Conservation (phyloP, 1,140 invertebrate genomes). For the Cydia fagiglandana region DNA sequence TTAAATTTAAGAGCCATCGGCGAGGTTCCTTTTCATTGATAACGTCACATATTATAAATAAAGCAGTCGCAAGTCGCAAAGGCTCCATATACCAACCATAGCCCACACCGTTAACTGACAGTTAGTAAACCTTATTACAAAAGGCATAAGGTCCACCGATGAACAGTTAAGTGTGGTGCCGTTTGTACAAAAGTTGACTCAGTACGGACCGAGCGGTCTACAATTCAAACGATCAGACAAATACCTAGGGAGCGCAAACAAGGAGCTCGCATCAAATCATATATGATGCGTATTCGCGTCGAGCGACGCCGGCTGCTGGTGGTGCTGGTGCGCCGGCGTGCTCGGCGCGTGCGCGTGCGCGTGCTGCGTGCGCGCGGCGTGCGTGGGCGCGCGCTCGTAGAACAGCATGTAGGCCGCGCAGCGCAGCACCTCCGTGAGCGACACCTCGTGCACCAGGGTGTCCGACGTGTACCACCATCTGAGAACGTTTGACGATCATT, state of each 20-base stretch:
- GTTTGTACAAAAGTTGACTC: neutral
- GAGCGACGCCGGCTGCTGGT: neutral
- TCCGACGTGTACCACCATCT: constrained; percentile 86
- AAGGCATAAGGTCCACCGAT: too few relatives aligned
- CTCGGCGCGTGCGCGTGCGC: constrained; percentile 53
- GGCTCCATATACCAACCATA: too few relatives aligned
- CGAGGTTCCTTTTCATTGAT: too few relatives aligned
- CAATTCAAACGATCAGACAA: neutral
- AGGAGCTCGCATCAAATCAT: neutral
- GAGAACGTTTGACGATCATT: constrained; percentile 3
- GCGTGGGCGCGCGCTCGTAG: constrained; percentile 80
- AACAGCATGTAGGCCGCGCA: constrained; percentile 84
- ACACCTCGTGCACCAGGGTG: constrained; percentile 83
- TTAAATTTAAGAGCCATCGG: too few relatives aligned
- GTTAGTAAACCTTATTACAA: too few relatives aligned
- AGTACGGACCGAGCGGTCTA: neutral
- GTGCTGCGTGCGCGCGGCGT: constrained; percentile 2
- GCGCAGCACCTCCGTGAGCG: constrained; percentile 82
- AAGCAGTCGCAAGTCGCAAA: too few relatives aligned
- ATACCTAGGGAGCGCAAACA: neutral
- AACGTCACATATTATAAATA: too few relatives aligned
- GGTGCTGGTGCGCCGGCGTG: neutral
- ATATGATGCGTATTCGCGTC: constrained; percentile 48
- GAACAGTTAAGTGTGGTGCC: too few relatives aligned
- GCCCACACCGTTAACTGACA: too few relatives aligned